phyloP scores from a whole-genome alignment of 2,888 invertebrate genomes.

The Ophion costatus region DNA sequence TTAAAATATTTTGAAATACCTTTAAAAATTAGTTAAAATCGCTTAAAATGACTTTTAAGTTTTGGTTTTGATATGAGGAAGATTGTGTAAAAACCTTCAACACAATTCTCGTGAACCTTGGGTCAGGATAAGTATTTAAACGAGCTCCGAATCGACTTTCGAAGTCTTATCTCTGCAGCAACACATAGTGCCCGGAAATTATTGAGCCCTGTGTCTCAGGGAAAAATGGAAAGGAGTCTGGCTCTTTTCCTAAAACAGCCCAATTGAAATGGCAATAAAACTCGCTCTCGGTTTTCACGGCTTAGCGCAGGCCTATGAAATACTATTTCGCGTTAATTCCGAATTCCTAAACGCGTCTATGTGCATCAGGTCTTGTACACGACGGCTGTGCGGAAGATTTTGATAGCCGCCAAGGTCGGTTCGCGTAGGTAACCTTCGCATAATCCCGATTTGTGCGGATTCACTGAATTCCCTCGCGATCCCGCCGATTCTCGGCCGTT shows the following conservation, averaged over 20 bases:
- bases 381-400: neutral
- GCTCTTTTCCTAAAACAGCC: neutral
- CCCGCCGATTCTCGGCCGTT: too few species aligned
- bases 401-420: neutral
- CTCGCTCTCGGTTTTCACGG: neutral
- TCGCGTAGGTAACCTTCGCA: neutral
- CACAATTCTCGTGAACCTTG: too few species aligned
- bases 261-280: neutral
- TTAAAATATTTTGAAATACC: too few species aligned
- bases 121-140: neutral
- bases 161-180: conserved; percentile 54
- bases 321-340: neutral
- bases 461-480: too few species aligned
- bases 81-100: too few species aligned
- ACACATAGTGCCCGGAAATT: conserved; percentile 22
- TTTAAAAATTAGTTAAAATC: too few species aligned
- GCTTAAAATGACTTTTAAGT: too few species aligned
- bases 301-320: neutral
- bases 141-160: conserved; percentile 54
- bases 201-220: neutral
- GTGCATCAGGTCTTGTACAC: neutral
- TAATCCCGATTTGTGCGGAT: neutral
- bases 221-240: neutral
- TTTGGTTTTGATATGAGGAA: too few species aligned
- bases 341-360: too few species aligned